Conservation (phyloP, 2,888 invertebrate genomes). For the Pantelozetes paolii region DNA sequence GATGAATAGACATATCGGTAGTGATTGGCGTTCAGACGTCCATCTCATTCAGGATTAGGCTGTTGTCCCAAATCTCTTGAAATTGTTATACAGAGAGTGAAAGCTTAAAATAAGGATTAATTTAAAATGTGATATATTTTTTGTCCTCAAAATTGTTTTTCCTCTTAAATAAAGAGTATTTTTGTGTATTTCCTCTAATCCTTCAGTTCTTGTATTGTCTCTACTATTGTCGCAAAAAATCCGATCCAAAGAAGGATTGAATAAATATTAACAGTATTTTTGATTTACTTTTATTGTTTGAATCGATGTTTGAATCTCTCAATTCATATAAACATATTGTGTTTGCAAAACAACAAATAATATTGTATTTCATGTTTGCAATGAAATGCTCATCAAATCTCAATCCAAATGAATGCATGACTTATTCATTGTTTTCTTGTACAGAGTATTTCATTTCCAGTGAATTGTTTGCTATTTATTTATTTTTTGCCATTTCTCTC, state of each 20-base stretch:
- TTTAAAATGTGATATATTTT: background rate
- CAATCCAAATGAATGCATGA: slow-evolving; percentile 2
- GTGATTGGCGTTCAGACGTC: slow-evolving; percentile 5
- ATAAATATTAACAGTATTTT: background rate
- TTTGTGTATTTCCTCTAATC: background rate
- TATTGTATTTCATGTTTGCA: background rate
- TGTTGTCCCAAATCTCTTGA: background rate
- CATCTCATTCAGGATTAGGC: background rate
- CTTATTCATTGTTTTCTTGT: slow-evolving; percentile 2
- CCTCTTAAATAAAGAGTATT: background rate
- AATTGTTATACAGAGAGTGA: background rate
- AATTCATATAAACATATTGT: no score
- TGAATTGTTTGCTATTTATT: slow-evolving; percentile 31
- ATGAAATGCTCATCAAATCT: background rate
- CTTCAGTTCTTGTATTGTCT: background rate
- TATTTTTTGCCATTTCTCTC: background rate
- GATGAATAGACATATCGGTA: slow-evolving; percentile 11
- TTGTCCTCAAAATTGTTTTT: background rate
- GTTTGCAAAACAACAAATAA: background rate
- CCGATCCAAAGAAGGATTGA: background rate
- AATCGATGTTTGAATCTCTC: no score
- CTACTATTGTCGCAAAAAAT: background rate
- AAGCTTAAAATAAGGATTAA: slow-evolving; percentile 7
- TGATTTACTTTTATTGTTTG: background rate
- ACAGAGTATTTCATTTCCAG: background rate